Evolutionary conservation across 2,797 vertebrate species (phyloP).

Genomic region (Coendou prehensilis): DNA sequence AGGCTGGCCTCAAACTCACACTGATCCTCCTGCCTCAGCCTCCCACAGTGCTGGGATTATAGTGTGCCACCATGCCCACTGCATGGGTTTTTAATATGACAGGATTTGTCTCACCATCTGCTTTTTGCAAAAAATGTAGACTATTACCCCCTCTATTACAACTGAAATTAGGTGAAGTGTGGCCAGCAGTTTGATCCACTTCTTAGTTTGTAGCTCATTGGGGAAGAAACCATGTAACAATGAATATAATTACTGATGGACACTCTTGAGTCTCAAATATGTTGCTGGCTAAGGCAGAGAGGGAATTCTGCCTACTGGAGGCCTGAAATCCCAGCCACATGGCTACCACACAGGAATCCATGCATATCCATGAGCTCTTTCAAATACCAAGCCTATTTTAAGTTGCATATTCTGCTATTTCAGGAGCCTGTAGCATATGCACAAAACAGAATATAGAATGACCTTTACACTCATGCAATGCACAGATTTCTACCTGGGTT

Average conservation of each 20-base stretch:
- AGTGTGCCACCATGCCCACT: neutral
- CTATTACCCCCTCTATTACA: accelerated
- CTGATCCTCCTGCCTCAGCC: neutral
- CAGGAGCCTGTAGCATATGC: neutral
- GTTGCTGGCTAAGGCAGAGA: neutral
- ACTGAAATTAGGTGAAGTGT: neutral
- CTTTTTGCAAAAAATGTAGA: neutral
- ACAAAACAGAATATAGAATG: neutral
- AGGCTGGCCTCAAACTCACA: neutral
- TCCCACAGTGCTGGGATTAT: neutral
- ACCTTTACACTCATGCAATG: neutral
- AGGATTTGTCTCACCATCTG: neutral
- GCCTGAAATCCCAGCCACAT: neutral
- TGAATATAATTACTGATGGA: neutral
- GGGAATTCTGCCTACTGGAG: neutral
- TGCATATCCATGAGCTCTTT: neutral
- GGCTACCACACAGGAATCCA: neutral
- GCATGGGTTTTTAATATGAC: neutral
- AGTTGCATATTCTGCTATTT: neutral
- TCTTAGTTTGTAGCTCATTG: neutral
- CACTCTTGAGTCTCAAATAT: neutral
- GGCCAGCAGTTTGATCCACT: neutral
- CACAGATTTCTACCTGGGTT: neutral
- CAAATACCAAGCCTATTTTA: neutral
- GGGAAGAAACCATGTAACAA: neutral